Base-by-base conservation (phyloP, 2,888 invertebrate species). In the Lasioglossum morio region DNA sequence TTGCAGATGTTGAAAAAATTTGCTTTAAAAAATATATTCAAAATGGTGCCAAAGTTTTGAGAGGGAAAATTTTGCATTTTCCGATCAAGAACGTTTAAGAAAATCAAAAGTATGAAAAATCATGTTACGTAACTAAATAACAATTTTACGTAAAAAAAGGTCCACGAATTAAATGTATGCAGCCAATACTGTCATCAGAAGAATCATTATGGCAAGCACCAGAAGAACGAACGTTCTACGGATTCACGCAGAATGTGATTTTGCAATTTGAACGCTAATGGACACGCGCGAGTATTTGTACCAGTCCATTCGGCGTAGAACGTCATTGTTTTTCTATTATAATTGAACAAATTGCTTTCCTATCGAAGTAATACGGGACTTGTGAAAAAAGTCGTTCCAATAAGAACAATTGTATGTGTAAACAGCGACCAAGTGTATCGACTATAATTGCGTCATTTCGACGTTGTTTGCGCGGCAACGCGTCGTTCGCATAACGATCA, bases 291-390 rank as follows among this genome's bases (percentile, higher is more conserved):
- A 30, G 30, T 1, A 27, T 16, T 7, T 19, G 19, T 19, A 40
- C n/a, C 40, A 23, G 8, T 34, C 5, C 43, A 34, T 34, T 69
- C 48, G 10, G n/a, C 69, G 69, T 60, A 4, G 34, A 14, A 8
- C 27, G n/a, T n/a, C 37, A 70, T 70, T 69, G 10, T 57, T 46
- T 69, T 37, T 84, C 84, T 70, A 84, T 79, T 84, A 84, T 79
- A 85, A 79, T 84, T 84, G 74, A 84, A 84, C 72, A 77, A 84
- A 85, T 85, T 85, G 85, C 79, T 69, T 63, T 34, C 19, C 63
- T 48, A 63, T 63, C 76, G 43, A 23, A 16, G 19, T 43, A 48
- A 30, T 16, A 46, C 27, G 27, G 0, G 23, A 1, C 37, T 16
- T 4, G 16, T 34, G 14, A 77, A 48, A 60, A 74, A 81, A 30